A percentile compares a stretch with the other conserved stretches of the same genome.
Evolutionary conservation across 2,113 vertebrate species (phyloP).

Genomic region (Engystomops pustulosus): DNA sequence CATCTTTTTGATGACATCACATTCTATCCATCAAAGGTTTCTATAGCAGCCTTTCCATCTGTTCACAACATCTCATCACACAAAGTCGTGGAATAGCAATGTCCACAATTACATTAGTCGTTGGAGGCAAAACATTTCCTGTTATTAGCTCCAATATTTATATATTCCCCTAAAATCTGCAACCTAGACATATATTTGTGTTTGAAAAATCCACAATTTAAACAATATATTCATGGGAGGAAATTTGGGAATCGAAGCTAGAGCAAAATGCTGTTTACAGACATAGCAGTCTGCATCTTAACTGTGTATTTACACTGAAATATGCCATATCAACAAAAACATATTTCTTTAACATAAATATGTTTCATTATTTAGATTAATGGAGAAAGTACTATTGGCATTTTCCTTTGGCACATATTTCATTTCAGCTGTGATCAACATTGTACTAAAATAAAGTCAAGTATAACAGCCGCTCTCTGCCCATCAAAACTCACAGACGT

Average conservation of each 20-base stretch:
- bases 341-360: conserved; percentile 53
- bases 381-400: conserved; percentile 52
- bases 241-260: background rate
- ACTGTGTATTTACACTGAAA: conserved; percentile 37
- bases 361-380: conserved; percentile 58
- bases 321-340: conserved; percentile 50
- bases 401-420: conserved; percentile 87
- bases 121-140: background rate
- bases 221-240: background rate
- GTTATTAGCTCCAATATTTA: background rate
- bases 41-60: conserved; percentile 89
- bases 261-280: conserved; percentile 11
- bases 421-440: conserved; percentile 94
- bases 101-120: background rate
- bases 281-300: background rate
- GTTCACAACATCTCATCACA: conserved; percentile 81
- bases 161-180: background rate
- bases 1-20: conserved; percentile 96
- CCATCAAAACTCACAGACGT: conserved; percentile 99
- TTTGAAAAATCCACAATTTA: background rate
- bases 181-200: background rate
- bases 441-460: conserved; percentile 97
- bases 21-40: conserved; percentile 89
- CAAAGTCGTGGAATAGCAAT: conserved; percentile 63
- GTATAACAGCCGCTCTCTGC: conserved; percentile 87